Evolutionary conservation across 2,888 invertebrate species (phyloP).

Genomic region (Epirrhoe tristata): DNA sequence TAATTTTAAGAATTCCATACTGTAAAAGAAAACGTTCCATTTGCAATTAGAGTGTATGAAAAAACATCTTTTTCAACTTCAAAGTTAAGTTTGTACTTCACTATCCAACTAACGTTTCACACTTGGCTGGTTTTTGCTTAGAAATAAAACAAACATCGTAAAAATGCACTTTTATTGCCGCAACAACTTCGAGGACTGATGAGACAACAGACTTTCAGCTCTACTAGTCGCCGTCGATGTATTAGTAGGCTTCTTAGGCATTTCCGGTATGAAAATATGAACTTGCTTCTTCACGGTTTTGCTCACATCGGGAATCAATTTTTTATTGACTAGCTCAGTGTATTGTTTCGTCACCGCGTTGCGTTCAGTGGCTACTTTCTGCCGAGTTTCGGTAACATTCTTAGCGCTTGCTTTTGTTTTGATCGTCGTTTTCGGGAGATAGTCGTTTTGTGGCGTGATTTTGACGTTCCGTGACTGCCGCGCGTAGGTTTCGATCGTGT

Average conservation of each 20-base stretch:
- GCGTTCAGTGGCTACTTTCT: conserved; percentile 70
- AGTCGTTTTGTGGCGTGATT: conserved; percentile 68
- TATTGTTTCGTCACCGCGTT: conserved; percentile 75
- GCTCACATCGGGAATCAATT: conserved; percentile 71
- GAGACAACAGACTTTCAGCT: conserved; percentile 70
- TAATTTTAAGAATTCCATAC: no score
- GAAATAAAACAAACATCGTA: conserved; percentile 17
- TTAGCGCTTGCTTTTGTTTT: conserved; percentile 68
- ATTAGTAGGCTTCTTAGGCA: conserved; percentile 81
- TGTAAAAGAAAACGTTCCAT: no score
- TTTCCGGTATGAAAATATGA: conserved; percentile 90
- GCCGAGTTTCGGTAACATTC: conserved; percentile 69
- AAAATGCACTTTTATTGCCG: conserved; percentile 47
- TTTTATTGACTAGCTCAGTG: conserved; percentile 74
- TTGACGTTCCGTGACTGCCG: conserved; percentile 77
- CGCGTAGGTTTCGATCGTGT: conserved; percentile 82
- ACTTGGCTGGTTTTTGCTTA: not conserved
- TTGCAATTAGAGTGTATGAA: no score
- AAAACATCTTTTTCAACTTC: no score
- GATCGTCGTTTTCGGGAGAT: conserved; percentile 58
- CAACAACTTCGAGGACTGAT: conserved; percentile 53
- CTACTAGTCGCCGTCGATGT: conserved; percentile 62
- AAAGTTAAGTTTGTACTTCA: no score
- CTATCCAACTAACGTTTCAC: no score
- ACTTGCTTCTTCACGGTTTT: conserved; percentile 86